These are phyloP conservation scores for Teleopsis dalmanni DNA, from an alignment of 1,140 invertebrate genomes.

Conservation along the genomic window DNA sequence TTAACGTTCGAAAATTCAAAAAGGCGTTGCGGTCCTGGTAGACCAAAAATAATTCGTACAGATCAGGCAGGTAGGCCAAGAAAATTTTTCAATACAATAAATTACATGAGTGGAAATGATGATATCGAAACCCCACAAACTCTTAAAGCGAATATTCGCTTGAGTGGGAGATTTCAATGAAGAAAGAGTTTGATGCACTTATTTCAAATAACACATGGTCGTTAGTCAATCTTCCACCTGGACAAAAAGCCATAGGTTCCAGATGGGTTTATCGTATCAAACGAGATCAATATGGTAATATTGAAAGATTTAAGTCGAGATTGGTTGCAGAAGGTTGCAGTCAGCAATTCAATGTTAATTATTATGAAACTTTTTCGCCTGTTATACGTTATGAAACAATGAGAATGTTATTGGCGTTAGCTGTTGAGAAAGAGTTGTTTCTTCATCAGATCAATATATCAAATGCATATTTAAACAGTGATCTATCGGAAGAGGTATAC, in stretches of 20 bases:
- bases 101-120: neutral
- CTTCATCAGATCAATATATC: no score
- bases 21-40: neutral
- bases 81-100: slow-evolving; percentile 6
- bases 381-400: slow-evolving; percentile 32
- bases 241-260: slow-evolving; percentile 14
- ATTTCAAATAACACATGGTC: slow-evolving; percentile 18
- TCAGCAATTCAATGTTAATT: slow-evolving; percentile 31
- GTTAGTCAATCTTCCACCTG: slow-evolving; percentile 15
- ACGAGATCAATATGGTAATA: slow-evolving; percentile 9
- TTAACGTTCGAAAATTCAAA: neutral
- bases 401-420: slow-evolving; percentile 21
- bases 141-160: slow-evolving; percentile 7
- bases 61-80: slow-evolving; percentile 1
- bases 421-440: no score
- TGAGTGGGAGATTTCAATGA: slow-evolving; percentile 19
- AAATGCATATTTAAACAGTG: no score
- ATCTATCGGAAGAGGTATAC: no score
- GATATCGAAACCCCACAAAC: neutral
- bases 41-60: slow-evolving; percentile 4
- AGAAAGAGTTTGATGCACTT: slow-evolving; percentile 13
- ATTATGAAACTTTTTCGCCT: slow-evolving; percentile 37
- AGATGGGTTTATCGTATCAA: slow-evolving; percentile 25
- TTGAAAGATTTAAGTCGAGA: slow-evolving; percentile 40
- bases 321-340: slow-evolving; percentile 39